Evolutionary conservation across 1,140 invertebrate species (phyloP), one percentile per base, ranked within the genome.

Genomic region (Dendrolimus kikuchii): DNA sequence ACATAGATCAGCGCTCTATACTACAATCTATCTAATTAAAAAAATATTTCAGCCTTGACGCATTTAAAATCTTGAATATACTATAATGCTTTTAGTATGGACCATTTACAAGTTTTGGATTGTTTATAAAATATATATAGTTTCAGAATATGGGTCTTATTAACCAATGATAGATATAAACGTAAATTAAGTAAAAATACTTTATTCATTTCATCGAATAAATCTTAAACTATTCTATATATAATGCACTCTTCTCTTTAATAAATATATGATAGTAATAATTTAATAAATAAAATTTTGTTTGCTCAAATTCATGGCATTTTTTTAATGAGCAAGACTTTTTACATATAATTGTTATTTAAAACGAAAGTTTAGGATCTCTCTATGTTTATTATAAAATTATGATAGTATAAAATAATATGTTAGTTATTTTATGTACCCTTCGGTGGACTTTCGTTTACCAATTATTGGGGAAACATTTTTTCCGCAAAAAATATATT

Each of bases 221-320:
- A 49, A 43, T 38, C 9, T 57, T 46, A 39, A 45, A 46, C 40
- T 44, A 44, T 38, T 45, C n/a, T 8, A 9, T 45, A 40, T 38
- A 44, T 50, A 41, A 46, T 46, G 36, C 47, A 40, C 37, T 44
- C 4, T 51, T 51, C 43, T 45, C n/a, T n/a, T 45, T 23, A 7
- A 46, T 37, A 7, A 36, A 7, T 46, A 46, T 46, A 23, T n/a
- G 9, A 23, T 50, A 45, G 36, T 51, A 36, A 6, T 41, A 44
- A 37, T 44, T 36, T 51, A 71, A 69, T 64, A 59, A 61, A 44
- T 62, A 55, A 66, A 61, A 51, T 67, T 80, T 82, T 72, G 68
- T 80, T 85, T 85, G 81, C 81, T 85, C 81, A 85, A 85, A 85
- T 73, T 57, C 65, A 83, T 81, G 72, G 81, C 81, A 85, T 85